These are phyloP conservation scores for Forbesichthys agassizii DNA, from an alignment of 2,113 vertebrate genomes.

Conservation along the genomic window DNA sequence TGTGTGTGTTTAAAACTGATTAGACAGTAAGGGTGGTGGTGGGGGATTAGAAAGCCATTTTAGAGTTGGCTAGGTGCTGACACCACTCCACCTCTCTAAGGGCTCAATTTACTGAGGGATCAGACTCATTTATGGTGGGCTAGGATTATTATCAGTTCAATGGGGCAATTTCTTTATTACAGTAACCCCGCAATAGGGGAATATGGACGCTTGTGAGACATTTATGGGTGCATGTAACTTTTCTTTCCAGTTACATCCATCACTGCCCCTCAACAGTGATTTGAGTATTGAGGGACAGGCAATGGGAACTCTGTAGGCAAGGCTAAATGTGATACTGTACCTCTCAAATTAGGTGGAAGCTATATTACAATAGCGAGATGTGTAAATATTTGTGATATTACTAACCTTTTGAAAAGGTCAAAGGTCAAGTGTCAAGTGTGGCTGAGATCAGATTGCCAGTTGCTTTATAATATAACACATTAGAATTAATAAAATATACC, in stretches of 20 bases:
- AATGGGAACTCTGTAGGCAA: too few relatives aligned
- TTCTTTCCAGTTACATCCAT: conserved; percentile 16
- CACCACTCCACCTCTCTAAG: conserved; percentile 78
- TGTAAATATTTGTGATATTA: too few relatives aligned
- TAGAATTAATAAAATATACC: too few relatives aligned
- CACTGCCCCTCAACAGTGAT: too few relatives aligned
- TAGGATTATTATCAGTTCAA: conserved; percentile 78
- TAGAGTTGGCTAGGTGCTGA: conserved; percentile 80
- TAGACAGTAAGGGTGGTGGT: conserved; percentile 73
- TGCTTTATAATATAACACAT: too few relatives aligned
- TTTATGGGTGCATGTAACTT: conserved; percentile 45
- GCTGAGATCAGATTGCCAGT: too few relatives aligned
- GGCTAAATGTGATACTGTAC: too few relatives aligned
- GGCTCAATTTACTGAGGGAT: conserved; percentile 78
- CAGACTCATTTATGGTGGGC: conserved; percentile 77
- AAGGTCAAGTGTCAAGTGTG: too few relatives aligned
- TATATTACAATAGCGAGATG: too few relatives aligned
- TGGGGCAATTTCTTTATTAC: conserved; percentile 72
- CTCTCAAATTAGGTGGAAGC: too few relatives aligned
- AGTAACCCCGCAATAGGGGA: conserved; percentile 65
- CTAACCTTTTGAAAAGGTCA: too few relatives aligned
- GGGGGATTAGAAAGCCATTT: conserved; percentile 78
- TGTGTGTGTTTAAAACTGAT: conserved; percentile 75
- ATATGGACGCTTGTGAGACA: conserved; percentile 65
- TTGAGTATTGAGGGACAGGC: too few relatives aligned